Conservation (phyloP, 2,888 invertebrate species). For the Metacarcinus magister region DNA sequence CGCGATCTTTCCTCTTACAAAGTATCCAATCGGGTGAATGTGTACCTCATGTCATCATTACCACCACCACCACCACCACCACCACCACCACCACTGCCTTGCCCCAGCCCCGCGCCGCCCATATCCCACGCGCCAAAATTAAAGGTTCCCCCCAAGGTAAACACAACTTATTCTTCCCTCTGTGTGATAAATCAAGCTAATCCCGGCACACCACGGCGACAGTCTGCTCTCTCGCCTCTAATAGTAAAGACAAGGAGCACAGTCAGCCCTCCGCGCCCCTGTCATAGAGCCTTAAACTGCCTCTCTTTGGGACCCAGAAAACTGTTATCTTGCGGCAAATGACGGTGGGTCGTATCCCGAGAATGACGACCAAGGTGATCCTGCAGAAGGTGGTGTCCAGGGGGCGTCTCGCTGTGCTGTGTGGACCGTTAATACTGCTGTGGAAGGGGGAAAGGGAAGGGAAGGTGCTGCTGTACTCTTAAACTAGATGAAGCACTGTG, state of each 20-base stretch:
- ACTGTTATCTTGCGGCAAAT: slow-evolving; percentile 44
- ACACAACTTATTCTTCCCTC: slow-evolving; percentile 64
- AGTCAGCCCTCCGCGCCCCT: slow-evolving; percentile 57
- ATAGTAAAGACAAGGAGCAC: slow-evolving; percentile 2
- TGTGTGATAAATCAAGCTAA: slow-evolving; percentile 74
- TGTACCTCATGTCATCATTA: not conserved
- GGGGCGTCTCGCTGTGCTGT: not conserved
- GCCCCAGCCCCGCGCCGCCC: not conserved
- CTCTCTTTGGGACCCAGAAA: not conserved
- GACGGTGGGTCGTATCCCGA: not conserved
- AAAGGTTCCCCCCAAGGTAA: slow-evolving; percentile 69
- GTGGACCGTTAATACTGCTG: too few relatives aligned
- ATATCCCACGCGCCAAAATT: slow-evolving; percentile 51
- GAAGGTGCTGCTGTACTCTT: not conserved
- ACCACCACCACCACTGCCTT: not conserved
- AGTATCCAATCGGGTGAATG: not conserved
- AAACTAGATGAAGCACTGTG: not conserved
- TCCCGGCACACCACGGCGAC: slow-evolving; percentile 59
- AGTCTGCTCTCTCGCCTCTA: slow-evolving; percentile 62
- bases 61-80: not conserved
- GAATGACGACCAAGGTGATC: not conserved
- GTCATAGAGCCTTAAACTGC: slow-evolving; percentile 52
- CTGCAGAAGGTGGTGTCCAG: not conserved
- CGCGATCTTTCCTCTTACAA: slow-evolving; percentile 28
- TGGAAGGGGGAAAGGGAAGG: not conserved